phyloP scores from a whole-genome alignment of 2,888 invertebrate species.

The Auanema freiburgensis region DNA sequence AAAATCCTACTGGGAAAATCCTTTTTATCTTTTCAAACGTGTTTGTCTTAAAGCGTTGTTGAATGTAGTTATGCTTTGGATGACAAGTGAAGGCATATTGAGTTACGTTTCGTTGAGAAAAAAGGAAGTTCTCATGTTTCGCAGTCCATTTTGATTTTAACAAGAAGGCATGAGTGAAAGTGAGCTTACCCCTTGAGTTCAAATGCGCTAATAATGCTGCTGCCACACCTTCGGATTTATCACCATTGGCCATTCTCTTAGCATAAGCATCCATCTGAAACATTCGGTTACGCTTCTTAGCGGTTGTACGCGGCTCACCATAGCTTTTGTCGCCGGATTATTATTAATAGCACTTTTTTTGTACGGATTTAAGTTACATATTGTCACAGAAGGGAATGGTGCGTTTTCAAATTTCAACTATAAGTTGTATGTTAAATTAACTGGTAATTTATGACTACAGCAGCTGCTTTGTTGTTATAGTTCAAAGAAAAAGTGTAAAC shows the following conservation, averaged over 20 bases:
- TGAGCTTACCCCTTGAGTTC: constrained; percentile 26
- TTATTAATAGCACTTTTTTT: constrained; percentile 57
- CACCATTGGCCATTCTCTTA: constrained; percentile 48
- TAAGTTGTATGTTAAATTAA: constrained; percentile 21
- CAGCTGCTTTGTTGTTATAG: neutral
- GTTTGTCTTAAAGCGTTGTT: too few relatives aligned
- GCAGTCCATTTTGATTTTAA: neutral
- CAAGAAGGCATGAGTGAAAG: neutral
- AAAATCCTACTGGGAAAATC: too few relatives aligned
- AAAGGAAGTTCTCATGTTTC: too few relatives aligned
- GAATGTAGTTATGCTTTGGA: too few relatives aligned
- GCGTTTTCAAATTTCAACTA: constrained; percentile 64
- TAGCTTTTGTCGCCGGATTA: constrained; percentile 56
- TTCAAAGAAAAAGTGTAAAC: constrained; percentile 18
- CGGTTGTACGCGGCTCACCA: constrained; percentile 33
- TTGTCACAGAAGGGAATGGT: constrained; percentile 62
- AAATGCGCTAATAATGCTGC: constrained; percentile 30
- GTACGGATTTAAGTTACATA: constrained; percentile 64
- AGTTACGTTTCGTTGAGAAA: too few relatives aligned
- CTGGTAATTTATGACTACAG: neutral
- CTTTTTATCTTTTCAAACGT: too few relatives aligned
- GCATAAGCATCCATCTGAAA: constrained; percentile 57
- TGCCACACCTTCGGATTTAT: constrained; percentile 53
- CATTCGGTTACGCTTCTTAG: neutral
- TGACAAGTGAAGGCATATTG: too few relatives aligned